Evolutionary conservation across 2,888 invertebrate genomes (phyloP).

Genomic region (Drosophila monieri): DNA sequence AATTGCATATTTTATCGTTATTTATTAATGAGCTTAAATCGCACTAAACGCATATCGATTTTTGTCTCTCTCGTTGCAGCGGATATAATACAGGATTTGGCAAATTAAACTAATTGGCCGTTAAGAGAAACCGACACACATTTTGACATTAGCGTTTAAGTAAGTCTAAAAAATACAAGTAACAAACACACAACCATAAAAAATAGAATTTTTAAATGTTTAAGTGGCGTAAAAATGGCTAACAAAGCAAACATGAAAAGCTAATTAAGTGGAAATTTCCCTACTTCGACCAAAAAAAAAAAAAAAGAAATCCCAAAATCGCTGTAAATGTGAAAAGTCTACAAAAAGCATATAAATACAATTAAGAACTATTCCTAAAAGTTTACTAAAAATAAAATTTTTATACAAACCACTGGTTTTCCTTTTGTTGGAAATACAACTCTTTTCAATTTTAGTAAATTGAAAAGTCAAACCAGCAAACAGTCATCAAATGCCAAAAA

Average conservation of each 20-base stretch:
- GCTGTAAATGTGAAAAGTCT: conserved; percentile 23
- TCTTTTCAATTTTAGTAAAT: conserved; percentile 1
- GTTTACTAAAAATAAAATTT: neutral
- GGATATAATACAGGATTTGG: conserved; percentile 81
- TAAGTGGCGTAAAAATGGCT: conserved; percentile 46
- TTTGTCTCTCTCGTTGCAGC: conserved; percentile 58
- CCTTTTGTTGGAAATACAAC: neutral
- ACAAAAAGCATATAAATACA: conserved; percentile 14
- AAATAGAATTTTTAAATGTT: conserved; percentile 43
- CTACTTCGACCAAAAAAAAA: conserved; percentile 65
- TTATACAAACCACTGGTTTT: no score
- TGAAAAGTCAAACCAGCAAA: neutral
- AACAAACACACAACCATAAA: conserved; percentile 11
- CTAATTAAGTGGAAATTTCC: conserved; percentile 33
- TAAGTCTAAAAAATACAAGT: conserved; percentile 53
- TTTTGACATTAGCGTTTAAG: conserved; percentile 69
- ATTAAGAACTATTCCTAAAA: conserved; percentile 3
- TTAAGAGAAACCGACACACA: conserved; percentile 47
- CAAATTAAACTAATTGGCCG: conserved; percentile 78
- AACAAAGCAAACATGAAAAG: conserved; percentile 12
- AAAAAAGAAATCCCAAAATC: conserved; percentile 12
- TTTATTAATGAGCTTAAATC: conserved; percentile 62
- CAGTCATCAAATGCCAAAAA: neutral
- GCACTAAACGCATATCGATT: conserved; percentile 53
- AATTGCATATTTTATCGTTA: conserved; percentile 58